phyloP scores from a whole-genome alignment of 2,113 vertebrate genomes.

The Lycaon pictus region DNA sequence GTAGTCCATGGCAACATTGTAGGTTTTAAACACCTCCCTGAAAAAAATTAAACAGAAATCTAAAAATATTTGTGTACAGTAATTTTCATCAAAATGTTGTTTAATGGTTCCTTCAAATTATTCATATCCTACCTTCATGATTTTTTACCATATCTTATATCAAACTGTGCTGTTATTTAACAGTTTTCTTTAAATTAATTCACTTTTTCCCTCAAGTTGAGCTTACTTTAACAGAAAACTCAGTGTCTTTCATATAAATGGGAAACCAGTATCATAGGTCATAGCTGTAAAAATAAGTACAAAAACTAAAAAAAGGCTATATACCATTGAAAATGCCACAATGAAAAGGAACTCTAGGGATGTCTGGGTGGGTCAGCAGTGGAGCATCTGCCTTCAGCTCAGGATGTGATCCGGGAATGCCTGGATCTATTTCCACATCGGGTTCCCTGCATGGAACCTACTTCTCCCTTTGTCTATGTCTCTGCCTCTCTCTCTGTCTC shows the following conservation, averaged over 20 bases:
- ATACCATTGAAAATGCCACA: background rate
- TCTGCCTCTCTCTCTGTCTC: background rate
- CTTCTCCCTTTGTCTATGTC: background rate
- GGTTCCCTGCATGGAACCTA: background rate
- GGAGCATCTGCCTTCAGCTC: background rate
- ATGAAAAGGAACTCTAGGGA: background rate
- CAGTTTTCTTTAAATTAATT: slow-evolving; percentile 33
- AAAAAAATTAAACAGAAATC: slow-evolving; percentile 49
- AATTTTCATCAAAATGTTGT: slow-evolving; percentile 53
- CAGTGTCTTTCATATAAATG: slow-evolving; percentile 27
- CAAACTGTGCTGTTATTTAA: background rate
- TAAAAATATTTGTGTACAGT: background rate
- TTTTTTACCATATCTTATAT: background rate
- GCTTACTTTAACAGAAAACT: slow-evolving; percentile 1
- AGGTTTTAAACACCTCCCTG: slow-evolving; percentile 99
- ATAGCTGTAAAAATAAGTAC: slow-evolving; percentile 33
- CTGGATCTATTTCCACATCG: background rate
- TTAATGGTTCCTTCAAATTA: slow-evolving; percentile 38
- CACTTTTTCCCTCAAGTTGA: background rate
- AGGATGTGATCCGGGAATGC: background rate
- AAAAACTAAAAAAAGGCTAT: background rate
- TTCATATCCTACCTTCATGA: background rate
- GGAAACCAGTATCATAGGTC: background rate
- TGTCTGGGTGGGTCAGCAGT: background rate
- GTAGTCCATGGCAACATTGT: slow-evolving; percentile 99